Evolutionary conservation across 2,113 vertebrate genomes (phyloP), one percentile per base, ranked within the genome.

Genomic region (Gymnocephalus cernua): DNA sequence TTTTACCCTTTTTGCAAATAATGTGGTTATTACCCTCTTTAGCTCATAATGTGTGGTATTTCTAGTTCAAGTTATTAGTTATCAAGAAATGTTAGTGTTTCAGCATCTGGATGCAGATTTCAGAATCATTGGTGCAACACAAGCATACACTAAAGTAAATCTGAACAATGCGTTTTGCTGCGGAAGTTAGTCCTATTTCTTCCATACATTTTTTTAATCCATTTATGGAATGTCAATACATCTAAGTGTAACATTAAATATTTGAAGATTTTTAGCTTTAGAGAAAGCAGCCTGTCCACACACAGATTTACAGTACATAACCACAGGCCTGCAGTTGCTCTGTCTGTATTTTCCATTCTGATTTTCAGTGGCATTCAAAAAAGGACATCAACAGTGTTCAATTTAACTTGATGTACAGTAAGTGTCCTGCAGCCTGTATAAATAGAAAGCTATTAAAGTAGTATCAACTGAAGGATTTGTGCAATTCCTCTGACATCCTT

Each of bases 401-500:
- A 62, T 58, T 21, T 4, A 70, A 74, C 32, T 71, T 23, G 56
- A 47, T 25, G 29, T 41, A 41, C 38, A 41, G 38, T 25, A 27
- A 77, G 35, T 50, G 44, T 18, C 44, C 5, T 13, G 25, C 61
- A 48, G 74, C 32, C 19, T 45, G 62, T 74, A 47, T 77, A 78
- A 80, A 81, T 88, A 62, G 73, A 88, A 41, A 63, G 8, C 67
- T 68, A 63, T 74, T 66, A 51, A 62, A 80, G 77, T 19, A 80
- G 77, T 19, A 67, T 64, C 63, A 64, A 6, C 66, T 35, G 25
- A 67, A 73, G 65, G 57, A 58, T 73, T 86, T 75, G 72, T 80
- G 78, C 11, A 48, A 18, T 56, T 86, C 59, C 56, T 77, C 44
- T 29, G 80, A 86, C 78, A 70, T 88, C 90, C 78, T 79, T 13